phyloP scores from a whole-genome alignment of 1,140 invertebrate species.

The Trichonephila inaurata region DNA sequence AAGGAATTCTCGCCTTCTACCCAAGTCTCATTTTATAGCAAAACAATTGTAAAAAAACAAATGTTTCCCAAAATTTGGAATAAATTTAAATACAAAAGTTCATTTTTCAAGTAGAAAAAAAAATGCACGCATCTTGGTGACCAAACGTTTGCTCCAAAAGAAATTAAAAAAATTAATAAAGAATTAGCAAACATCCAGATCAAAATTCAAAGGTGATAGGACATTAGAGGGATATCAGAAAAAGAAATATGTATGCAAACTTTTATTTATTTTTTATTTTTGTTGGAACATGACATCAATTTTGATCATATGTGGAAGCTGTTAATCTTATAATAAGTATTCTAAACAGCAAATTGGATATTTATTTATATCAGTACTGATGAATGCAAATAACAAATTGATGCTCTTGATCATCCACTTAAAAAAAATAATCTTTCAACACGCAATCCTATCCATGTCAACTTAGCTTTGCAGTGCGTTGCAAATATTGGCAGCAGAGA shows the following conservation, averaged over 20 bases:
- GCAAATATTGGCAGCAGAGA: constrained; percentile 99
- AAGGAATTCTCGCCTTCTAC: no score
- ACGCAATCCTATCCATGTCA: constrained; percentile 98
- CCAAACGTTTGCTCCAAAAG: no score
- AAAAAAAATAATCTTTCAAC: constrained; percentile 98
- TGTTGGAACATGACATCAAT: constrained; percentile 99
- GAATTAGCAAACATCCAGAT: no score
- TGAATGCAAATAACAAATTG: constrained; percentile 99
- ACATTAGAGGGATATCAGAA: constrained; percentile 99
- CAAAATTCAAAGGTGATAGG: constrained; percentile 89
- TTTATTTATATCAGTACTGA: constrained; percentile 87
- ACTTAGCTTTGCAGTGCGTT: constrained; percentile 99
- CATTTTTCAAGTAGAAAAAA: no score
- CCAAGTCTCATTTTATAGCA: no score
- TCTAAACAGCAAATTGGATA: constrained; percentile 98
- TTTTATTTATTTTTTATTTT: constrained; percentile 99
- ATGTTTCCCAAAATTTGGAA: no score
- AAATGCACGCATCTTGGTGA: no score
- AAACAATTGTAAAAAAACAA: no score
- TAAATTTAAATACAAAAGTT: no score
- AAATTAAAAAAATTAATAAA: no score
- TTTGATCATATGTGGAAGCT: constrained; percentile 99
- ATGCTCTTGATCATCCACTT: constrained; percentile 99
- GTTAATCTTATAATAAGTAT: constrained; percentile 99
- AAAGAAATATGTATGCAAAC: constrained; percentile 99